Evolutionary conservation across 1,140 invertebrate species (phyloP).

Genomic region (Hormaphis cornu): DNA sequence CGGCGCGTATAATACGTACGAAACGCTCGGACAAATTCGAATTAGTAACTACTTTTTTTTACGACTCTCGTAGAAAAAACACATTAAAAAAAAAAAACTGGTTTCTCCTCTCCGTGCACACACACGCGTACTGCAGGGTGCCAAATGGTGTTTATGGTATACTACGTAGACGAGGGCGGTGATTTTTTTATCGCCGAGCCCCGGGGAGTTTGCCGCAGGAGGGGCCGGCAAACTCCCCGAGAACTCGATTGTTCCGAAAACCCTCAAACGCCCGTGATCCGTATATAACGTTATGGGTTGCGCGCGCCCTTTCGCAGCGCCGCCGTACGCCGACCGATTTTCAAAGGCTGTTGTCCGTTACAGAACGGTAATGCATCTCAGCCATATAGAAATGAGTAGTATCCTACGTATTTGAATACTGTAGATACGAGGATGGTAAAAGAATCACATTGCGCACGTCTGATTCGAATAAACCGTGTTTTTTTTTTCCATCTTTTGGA

Average conservation of each 20-base stretch:
- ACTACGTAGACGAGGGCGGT: slow-evolving; percentile 3
- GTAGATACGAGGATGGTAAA: no score
- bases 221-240: not conserved
- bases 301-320: not conserved
- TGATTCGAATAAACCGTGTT: no score
- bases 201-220: not conserved
- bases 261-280: slow-evolving; percentile 8
- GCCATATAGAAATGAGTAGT: not conserved
- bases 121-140: no score
- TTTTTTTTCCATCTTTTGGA: no score
- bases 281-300: not conserved
- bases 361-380: not conserved
- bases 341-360: not conserved
- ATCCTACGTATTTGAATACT: no score
- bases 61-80: not conserved
- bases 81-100: slow-evolving; percentile 14
- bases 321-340: slow-evolving; percentile 9
- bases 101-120: no score
- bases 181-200: slow-evolving; percentile 25
- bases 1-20: not conserved
- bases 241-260: slow-evolving; percentile 16
- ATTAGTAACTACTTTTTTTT: not conserved
- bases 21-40: not conserved
- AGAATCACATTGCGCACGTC: no score
- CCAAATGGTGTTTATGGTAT: slow-evolving; percentile 21